Base-by-base conservation (phyloP, 30 jellyfish, hydroid and myxozoan species). In the Rhopilema esculentum region DNA sequence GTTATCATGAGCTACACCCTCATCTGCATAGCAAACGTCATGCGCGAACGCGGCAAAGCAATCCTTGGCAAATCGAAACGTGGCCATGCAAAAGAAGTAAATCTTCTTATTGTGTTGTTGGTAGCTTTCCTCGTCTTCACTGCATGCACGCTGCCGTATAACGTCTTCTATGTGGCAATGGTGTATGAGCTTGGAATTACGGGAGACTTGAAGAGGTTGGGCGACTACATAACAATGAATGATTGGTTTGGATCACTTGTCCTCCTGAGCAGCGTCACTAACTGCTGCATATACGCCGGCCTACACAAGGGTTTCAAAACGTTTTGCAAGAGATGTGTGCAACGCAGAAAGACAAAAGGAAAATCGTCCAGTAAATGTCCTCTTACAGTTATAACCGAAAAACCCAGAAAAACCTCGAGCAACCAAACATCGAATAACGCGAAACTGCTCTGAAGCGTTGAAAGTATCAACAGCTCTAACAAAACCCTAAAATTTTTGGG, bases 281-380 rank as follows among this genome's bases (percentile, higher is more conserved):
- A 90, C 57, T 83, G 94, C 84, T 83, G 63, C 75, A 73, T 90
- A 20, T 90, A 90, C 69, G 97, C 97, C 51, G 90, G 97, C 31
- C 80, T 90, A 79, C 89, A 82, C 85, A 84, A 65, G 31, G 97
- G 84, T 0, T 90, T 90, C 84, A 66, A 64, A 62, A 61, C 25
- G 23, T 84, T 53, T 67, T 23, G 80, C 72, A 61, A 77, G 57
- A 27, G 4, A 49, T 84, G 93, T 67, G 19, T 28, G 9, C 75
- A 40, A 24, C 27, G 86, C 24, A 31, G 83, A 20, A 1, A 20
- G 66, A 27, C 50, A 17, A 17, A 28, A 32, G 29, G 57, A 32
- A 69, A 72, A 26, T 16, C 86, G 63, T 64, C 87, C 22, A 51
- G 50, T 12, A 40, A 69, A 26, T 25, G 1, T 77, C 31, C 49